Evolutionary conservation across 2,113 vertebrate species (phyloP), one percentile per base, ranked within the genome.

Genomic region (Parus major): DNA sequence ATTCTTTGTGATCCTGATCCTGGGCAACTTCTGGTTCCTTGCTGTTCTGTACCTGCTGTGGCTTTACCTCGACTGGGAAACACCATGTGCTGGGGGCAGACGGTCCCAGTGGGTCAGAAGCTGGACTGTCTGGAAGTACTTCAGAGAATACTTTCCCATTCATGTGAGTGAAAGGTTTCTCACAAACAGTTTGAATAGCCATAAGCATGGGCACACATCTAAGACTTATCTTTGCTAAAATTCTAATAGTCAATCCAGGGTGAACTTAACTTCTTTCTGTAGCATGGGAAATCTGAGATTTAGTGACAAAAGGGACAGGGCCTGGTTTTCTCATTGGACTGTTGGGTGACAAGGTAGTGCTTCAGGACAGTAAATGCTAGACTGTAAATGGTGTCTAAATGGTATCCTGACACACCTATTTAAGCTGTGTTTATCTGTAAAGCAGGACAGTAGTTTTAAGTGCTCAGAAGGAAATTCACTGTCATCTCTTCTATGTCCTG

Each of bases 101-200:
- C 97, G 98, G 46, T 98, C 71, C 22, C 82, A 96, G 3, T 99
- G 98, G 98, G 52, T 99, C 86, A 97, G 98, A 68, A 96, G 46
- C 84, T 99, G 98, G 98, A 93, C 59, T 1, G 2, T 99, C 16
- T 99, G 99, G 99, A 98, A 82, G 31, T 95, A 98, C 92, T 99
- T 99, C 92, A 98, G 97, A 63, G 98, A 99, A 83, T 99, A 99
- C 94, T 99, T 99, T 93, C 99, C 99, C 21, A 97, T 99, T 61
- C 97, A 92, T 1, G 99, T 99, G 97, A 98, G 98, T 98, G 90
- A 73, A 91, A 42, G 1, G 4, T 65, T 82, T 66, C 72, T 42
- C 35, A 42, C 72, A 59, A 47, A 22, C 33, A 47, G 27, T n/a
- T 78, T 35, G 50, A 63, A 70, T 60, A 56, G 65, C 64, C 4